These are phyloP conservation scores for Nibea albiflora DNA, from an alignment of 2,113 vertebrate species.

Conservation along the genomic window DNA sequence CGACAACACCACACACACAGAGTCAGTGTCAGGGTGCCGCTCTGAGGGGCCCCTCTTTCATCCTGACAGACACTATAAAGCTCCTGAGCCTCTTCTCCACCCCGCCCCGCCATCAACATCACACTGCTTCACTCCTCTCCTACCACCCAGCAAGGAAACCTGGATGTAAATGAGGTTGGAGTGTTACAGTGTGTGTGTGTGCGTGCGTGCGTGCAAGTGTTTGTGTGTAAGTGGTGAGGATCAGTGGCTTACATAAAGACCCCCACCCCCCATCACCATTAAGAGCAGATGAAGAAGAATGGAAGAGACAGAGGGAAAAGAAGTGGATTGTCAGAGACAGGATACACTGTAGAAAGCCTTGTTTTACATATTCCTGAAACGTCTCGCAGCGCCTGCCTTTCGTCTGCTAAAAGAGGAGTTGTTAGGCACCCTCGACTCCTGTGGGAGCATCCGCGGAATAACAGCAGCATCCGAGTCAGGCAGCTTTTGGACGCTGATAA, in stretches of 20 bases:
- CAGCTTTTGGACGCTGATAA: conserved; percentile 44
- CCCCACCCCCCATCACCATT: conserved; percentile 63
- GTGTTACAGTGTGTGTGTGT: conserved; percentile 11
- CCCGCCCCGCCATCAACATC: conserved; percentile 62
- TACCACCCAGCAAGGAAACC: conserved; percentile 83
- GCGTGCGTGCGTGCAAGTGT: conserved; percentile 19
- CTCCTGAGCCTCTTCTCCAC: conserved; percentile 64
- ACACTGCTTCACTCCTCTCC: conserved; percentile 52
- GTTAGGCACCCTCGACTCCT: conserved; percentile 42
- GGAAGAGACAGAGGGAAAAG: conserved; percentile 27
- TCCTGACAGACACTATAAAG: conserved; percentile 88
- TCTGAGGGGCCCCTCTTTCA: conserved; percentile 89
- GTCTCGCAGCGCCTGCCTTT: conserved; percentile 44
- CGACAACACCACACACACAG: conserved; percentile 93
- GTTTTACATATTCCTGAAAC: conserved; percentile 72
- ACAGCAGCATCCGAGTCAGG: conserved; percentile 42
- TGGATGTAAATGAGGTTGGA: conserved; percentile 87
- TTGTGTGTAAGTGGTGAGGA: conserved; percentile 40
- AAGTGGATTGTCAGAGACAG: conserved; percentile 52
- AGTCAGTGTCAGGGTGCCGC: conserved; percentile 92
- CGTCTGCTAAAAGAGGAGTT: conserved; percentile 36
- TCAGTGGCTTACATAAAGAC: conserved; percentile 49
- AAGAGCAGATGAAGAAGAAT: conserved; percentile 52
- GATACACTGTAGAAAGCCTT: conserved; percentile 38
- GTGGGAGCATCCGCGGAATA: conserved; percentile 30